Conservation (phyloP, 1,140 invertebrate genomes). For the Matsumurasca onukii region DNA sequence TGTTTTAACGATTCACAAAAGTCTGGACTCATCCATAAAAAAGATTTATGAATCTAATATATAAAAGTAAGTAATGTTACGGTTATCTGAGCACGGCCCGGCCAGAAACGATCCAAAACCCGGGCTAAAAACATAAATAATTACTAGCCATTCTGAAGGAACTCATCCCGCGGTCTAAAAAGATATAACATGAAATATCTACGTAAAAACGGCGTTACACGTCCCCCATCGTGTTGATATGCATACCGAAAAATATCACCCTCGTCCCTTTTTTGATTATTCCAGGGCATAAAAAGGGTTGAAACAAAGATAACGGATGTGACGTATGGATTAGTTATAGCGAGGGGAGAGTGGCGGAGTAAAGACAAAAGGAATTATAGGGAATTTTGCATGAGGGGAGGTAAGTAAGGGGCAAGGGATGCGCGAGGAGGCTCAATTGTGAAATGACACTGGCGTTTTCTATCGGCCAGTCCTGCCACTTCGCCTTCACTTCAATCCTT, state of each 20-base stretch:
- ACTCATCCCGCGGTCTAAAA: constrained; percentile 38
- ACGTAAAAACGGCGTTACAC: constrained; percentile 28
- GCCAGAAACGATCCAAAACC: constrained; percentile 10
- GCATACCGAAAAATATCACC: constrained; percentile 42
- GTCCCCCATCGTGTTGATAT: constrained; percentile 37
- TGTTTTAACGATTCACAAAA: constrained; percentile 17
- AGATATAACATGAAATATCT: constrained; percentile 36
- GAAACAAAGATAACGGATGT: constrained; percentile 45
- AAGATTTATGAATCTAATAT: constrained; percentile 19
- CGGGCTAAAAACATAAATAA: constrained; percentile 34
- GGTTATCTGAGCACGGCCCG: constrained; percentile 4
- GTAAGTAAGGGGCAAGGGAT: constrained; percentile 30
- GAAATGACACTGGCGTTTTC: constrained; percentile 22
- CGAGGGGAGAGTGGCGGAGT: constrained; percentile 27
- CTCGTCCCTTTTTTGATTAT: constrained; percentile 43
- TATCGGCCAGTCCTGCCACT: neutral
- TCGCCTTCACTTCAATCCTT: neutral
- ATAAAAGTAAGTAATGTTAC: constrained; percentile 19
- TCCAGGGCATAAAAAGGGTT: constrained; percentile 43
- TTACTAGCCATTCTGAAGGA: constrained; percentile 35
- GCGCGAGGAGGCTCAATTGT: constrained; percentile 29
- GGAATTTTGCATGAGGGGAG: constrained; percentile 39
- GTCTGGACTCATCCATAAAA: constrained; percentile 8
- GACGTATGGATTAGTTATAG: constrained; percentile 40
- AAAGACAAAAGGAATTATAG: constrained; percentile 44